Evolutionary conservation across 1,140 invertebrate species (phyloP), one percentile per base, ranked within the genome.

Genomic region (Daktulosphaira vitifoliae): DNA sequence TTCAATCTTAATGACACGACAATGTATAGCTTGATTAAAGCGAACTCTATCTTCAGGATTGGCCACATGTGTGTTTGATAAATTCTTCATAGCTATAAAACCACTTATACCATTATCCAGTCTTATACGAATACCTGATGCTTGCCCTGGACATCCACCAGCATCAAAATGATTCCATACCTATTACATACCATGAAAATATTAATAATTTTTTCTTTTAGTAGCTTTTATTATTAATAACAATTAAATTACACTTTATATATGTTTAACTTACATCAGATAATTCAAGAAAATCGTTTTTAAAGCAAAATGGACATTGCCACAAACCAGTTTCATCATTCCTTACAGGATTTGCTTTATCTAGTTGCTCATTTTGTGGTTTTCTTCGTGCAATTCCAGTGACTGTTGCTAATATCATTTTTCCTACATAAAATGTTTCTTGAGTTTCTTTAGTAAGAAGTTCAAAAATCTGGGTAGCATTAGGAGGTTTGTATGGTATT

Each of bases 141-240:
- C 90, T 76, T 94, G 89, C 0, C 97, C 97, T 0, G 90, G 93
- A 79, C 96, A 99, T 20, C 87, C 85, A 33, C 89, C 90, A 42
- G 91, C 88, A 76, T 98, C 95, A 78, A 98, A 98, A 77, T 98
- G 95, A 78, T 93, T 94, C 95, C 95, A 98, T 4, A 98, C 82
- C 79, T 81, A 71, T 62, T 68, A 33, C 56, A 25, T 23, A 37
- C 65, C 29, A 56, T 26, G 42, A 65, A 64, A 9, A 68, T n/a
- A 50, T 49, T 11, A 23, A 18, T 16, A 44, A 3, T n/a, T 3
- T n/a, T 7, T 3, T n/a, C n/a, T 16, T 18, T 3, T n/a, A 42
- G 18, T 46, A 59, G 18, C 44, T 59, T 33, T 48, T n/a, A n/a
- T 6, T 48, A 18, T 7, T 13, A 42, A 25, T 16, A 29, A 56